phyloP scores from a whole-genome alignment of 2,797 vertebrate species.

The Propithecus deckenii region DNA sequence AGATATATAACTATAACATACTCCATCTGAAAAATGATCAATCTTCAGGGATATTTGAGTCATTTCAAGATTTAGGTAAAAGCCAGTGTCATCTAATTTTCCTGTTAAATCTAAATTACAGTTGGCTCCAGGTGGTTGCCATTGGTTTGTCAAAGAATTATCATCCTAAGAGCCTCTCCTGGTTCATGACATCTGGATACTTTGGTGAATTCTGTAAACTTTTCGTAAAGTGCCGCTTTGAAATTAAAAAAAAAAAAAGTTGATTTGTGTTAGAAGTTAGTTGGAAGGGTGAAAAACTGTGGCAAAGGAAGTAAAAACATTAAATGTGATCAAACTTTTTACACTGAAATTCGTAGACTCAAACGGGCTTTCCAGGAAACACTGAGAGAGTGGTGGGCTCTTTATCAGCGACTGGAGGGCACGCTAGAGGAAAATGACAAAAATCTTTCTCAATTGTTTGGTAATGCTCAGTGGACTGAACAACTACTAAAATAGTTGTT shows the following conservation, averaged over 20 bases:
- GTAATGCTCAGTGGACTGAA: neutral
- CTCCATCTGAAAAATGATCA: constrained; percentile 30
- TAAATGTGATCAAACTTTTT: constrained; percentile 12
- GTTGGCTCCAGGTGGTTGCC: neutral
- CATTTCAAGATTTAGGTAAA: constrained; percentile 46
- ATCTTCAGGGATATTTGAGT: constrained; percentile 31
- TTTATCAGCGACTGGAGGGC: neutral
- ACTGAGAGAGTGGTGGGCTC: neutral
- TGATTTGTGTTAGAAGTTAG: neutral
- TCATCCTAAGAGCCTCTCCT: neutral
- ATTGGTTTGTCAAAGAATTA: neutral
- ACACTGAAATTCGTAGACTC: constrained; percentile 24
- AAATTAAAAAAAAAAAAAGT: neutral
- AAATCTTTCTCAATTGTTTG: constrained; percentile 11
- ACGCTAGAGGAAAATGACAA: neutral
- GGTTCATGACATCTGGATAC: neutral
- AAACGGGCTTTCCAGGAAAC: constrained; percentile 36
- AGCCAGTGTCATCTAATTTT: neutral
- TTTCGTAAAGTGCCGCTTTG: constrained; percentile 9
- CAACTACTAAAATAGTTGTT: neutral
- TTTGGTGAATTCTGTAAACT: neutral
- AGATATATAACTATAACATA: constrained; percentile 18
- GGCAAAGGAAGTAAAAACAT: constrained; percentile 53
- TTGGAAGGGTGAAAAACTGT: neutral
- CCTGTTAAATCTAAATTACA: neutral